Percentiles rank a stretch among this genome's conserved stretches.
These are phyloP conservation scores for Ifrita kowaldi DNA, from an alignment of 2,113 vertebrate species.

Conservation along the genomic window DNA sequence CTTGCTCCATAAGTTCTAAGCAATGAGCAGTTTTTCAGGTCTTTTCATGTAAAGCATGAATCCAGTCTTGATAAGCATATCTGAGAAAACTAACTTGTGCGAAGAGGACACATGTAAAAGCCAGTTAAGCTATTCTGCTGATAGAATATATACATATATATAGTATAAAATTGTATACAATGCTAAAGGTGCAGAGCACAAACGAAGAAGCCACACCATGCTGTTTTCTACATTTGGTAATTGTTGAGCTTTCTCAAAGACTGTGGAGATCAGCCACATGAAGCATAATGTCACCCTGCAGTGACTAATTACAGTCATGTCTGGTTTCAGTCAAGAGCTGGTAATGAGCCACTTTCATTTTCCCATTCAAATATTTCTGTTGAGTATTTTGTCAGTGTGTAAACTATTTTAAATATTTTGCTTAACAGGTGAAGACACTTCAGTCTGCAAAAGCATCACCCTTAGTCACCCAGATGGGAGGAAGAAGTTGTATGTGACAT, in stretches of 20 bases:
- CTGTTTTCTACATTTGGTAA: neutral
- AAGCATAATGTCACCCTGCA: neutral
- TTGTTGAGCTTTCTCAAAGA: neutral
- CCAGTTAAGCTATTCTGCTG: neutral
- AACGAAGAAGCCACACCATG: neutral
- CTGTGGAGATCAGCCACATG: neutral
- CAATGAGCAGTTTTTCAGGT: neutral
- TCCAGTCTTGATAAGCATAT: neutral
- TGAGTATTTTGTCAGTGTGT: neutral
- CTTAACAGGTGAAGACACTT: neutral
- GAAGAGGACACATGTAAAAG: neutral
- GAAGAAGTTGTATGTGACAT: fast-evolving
- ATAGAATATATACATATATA: neutral
- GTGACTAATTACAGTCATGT: neutral
- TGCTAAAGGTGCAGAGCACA: neutral
- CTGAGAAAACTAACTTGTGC: neutral
- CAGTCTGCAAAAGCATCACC: neutral
- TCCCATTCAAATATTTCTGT: neutral
- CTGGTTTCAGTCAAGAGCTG: neutral
- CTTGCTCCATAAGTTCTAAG: neutral
- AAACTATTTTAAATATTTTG: neutral
- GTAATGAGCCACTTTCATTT: neutral
- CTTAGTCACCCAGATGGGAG: neutral
- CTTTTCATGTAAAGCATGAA: neutral
- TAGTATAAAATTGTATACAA: neutral